Evolutionary conservation across 2,888 invertebrate genomes (phyloP), one percentile per base, ranked within the genome.

Genomic region (Drosophila stalkeri): DNA sequence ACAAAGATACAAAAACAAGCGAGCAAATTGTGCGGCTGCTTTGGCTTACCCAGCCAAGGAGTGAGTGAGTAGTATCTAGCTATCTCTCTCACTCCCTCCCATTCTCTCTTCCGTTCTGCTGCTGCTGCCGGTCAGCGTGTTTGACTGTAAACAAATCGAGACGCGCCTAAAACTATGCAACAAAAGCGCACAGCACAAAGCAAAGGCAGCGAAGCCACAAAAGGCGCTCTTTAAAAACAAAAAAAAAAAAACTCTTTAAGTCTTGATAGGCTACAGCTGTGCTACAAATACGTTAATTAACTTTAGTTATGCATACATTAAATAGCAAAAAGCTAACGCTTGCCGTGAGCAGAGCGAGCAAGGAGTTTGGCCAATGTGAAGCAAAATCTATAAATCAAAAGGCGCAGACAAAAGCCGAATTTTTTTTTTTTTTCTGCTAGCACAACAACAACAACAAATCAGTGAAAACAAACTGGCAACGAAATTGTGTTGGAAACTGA

Each of bases 371-470:
- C 3, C 23, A 9, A 16, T 20, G 1, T 8, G n/a, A 6, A 18
- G 18, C 16, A 18, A 83, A 77, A 84, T 84, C 80, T 84, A 84
- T 85, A 85, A 85, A 85, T 81, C 82, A 87, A 81, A 84, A 85
- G 70, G 64, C 81, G 75, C 52, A 80, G n/a, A n/a, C 84, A 82
- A 84, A 72, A 64, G 73, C 65, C 70, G 59, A 63, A 68, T 72
- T 67, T 76, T 64, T 64, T 59, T 75, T 43, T 18, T 2, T 39
- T 16, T 14, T 1, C 6, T 37, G 79, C 82, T 75, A 81, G 81
- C 78, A 75, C 67, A 52, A 47, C 20, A 64, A 65, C 75, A 80
- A 59, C 82, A 27, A 27, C 27, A 82, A n/a, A 82, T 72, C 75
- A 77, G 49, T 49, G 65, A 70, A 75, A 66, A 81, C 72, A 80